phyloP scores from a whole-genome alignment of 2,113 vertebrate species.

The Melanerpes formicivorus region DNA sequence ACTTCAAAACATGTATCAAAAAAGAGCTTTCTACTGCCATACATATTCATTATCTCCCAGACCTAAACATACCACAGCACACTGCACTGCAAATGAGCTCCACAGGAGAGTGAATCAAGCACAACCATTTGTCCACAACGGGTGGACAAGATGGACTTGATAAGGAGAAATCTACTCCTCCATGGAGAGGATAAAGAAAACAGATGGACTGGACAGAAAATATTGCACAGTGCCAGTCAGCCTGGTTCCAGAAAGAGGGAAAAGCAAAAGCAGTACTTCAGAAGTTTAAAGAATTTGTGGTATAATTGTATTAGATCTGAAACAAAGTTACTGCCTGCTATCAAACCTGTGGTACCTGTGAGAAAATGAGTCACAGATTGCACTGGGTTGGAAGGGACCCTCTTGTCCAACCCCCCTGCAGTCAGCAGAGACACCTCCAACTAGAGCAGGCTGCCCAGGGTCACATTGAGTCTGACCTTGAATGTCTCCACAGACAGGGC shows the following conservation, averaged over 20 bases:
- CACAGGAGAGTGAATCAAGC: neutral
- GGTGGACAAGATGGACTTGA: neutral
- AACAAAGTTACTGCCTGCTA: too few species aligned
- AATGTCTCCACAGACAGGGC: too few species aligned
- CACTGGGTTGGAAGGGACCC: too few species aligned
- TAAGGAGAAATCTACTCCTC: neutral
- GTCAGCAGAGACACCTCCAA: too few species aligned
- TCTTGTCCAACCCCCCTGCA: too few species aligned
- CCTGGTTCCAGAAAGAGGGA: neutral
- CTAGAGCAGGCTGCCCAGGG: too few species aligned
- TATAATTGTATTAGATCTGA: neutral
- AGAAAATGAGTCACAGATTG: too few species aligned
- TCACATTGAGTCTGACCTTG: too few species aligned
- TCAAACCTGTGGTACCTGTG: too few species aligned
- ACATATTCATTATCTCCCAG: neutral
- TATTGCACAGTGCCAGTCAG: neutral
- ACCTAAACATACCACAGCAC: neutral
- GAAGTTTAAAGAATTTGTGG: neutral
- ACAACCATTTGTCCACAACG: neutral
- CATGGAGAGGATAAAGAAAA: neutral
- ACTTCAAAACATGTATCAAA: constrained; percentile 23
- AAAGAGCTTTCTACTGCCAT: neutral
- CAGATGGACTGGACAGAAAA: neutral
- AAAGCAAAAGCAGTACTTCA: neutral
- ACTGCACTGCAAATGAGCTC: neutral